Base-by-base conservation (phyloP, 2,797 vertebrate species). In the Masticophis lateralis region DNA sequence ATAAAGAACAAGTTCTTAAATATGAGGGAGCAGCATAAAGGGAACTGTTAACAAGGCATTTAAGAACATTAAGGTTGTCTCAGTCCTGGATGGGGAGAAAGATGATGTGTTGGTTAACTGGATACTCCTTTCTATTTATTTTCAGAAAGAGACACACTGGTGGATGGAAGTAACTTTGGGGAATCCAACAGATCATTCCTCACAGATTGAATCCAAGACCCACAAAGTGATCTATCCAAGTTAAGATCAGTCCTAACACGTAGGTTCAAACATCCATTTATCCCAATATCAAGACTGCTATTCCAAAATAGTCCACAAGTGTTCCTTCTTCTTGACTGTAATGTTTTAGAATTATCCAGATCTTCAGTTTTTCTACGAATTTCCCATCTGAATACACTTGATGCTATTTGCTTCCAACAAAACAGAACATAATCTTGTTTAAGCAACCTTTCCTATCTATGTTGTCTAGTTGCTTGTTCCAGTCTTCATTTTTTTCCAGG, bases 1-100 rank as follows among this genome's bases (percentile, higher is more conserved):
- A 4, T 3, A 95, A 93, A 88, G 22, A 95, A 94, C 61, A 91
- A 88, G 90, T 47, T 83, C 9, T 83, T 83, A 83, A 83, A 83
- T 12, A 47, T 47, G 74, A 47, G 74, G 74, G 74, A 83, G 74
- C 74, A 83, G 74, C 74, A 12, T 37, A 57, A 32, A 74, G 89
- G 7, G 79, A 25, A 83, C 20, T 51, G 66, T 90, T 51, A 55
- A 88, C 25, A 59, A 83, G 32, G 61, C 86, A 86, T 37, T 60
- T 47, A 91, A 51, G 25, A 69, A n/a, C 86, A 14, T 43, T n/a
- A 53, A 74, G 16, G 92, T 1, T 57, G 53, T 87, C 0, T 25
- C 43, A 9, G 28, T 93, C 11, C 47, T 66, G 51, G 53, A 56
- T 56, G 53, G 55, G 86, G 86, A n/a, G 47, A 90, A 63, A 90